phyloP scores from a whole-genome alignment of 2,797 vertebrate genomes.

The Malurus leucopterus region DNA sequence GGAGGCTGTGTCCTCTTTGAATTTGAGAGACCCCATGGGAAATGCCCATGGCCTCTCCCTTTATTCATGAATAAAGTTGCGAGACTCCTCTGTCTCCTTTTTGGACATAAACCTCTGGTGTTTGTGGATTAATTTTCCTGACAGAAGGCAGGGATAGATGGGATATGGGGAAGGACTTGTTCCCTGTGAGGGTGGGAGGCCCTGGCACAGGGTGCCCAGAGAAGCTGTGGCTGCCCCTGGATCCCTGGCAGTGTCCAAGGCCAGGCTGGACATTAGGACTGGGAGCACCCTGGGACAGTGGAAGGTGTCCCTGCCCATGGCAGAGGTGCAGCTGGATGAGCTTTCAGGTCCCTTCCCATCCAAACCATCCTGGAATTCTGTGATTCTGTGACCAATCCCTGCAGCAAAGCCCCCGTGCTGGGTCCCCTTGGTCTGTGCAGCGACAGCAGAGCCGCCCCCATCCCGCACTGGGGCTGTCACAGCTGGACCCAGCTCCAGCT shows the following conservation, averaged over 20 bases:
- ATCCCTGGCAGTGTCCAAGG: rapidly evolving
- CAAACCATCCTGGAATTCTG: not conserved
- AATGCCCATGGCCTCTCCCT: too few relatives aligned
- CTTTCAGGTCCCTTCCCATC: not conserved
- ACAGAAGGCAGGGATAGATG: rapidly evolving
- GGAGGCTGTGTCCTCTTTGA: too few relatives aligned
- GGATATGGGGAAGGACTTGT: not conserved
- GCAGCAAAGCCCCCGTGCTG: not conserved
- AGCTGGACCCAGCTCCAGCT: not conserved
- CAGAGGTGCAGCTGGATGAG: rapidly evolving
- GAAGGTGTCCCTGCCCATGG: not conserved
- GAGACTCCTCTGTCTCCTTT: too few relatives aligned
- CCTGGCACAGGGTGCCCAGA: not conserved
- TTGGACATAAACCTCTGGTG: too few relatives aligned
- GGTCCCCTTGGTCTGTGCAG: not conserved
- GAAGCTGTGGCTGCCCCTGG: not conserved
- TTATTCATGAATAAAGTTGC: too few relatives aligned
- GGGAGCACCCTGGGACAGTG: rapidly evolving
- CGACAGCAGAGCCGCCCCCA: rapidly evolving
- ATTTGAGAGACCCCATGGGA: too few relatives aligned
- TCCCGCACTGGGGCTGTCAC: not conserved
- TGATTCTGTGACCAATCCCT: not conserved
- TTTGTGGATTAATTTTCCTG: too few relatives aligned
- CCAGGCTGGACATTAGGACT: rapidly evolving
- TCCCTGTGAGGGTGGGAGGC: rapidly evolving